phyloP scores from a whole-genome alignment of 2,797 vertebrate genomes.

The Pipistrellus pygmaeus region DNA sequence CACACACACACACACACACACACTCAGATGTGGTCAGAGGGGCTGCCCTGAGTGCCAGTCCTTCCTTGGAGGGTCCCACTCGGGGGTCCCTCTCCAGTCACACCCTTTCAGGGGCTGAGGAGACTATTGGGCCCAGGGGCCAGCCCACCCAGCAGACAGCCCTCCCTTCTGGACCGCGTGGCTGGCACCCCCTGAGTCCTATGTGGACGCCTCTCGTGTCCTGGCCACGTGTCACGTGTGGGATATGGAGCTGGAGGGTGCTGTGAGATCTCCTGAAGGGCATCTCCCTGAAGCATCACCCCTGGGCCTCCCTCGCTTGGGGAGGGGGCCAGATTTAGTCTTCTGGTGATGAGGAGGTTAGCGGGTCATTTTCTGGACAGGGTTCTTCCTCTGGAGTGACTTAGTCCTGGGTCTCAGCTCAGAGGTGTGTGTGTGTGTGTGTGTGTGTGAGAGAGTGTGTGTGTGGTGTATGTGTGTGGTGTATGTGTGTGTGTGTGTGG shows the following conservation, averaged over 20 bases:
- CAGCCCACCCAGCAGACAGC: not conserved
- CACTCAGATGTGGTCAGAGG: not conserved
- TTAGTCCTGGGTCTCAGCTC: not conserved
- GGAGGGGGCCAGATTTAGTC: not conserved
- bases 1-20: rapidly evolving
- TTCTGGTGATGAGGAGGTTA: not conserved
- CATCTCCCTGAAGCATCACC: not conserved
- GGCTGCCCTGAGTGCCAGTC: not conserved
- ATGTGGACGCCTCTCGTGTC: rapidly evolving
- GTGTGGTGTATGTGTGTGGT: not conserved
- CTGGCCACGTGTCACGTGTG: rapidly evolving
- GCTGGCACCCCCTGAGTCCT: not conserved
- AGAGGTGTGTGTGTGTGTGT: not conserved
- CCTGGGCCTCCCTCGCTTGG: not conserved
- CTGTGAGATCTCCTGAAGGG: rapidly evolving
- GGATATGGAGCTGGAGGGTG: rapidly evolving
- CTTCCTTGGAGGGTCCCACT: not conserved
- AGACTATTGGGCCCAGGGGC: not conserved
- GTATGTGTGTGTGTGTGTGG: too few species aligned
- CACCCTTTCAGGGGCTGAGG: not conserved
- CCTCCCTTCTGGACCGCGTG: not conserved
- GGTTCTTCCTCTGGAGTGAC: not conserved
- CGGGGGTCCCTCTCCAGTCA: too few species aligned
- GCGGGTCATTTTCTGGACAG: not conserved
- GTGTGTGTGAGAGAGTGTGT: too few species aligned